Evolutionary conservation across 2,113 vertebrate genomes (phyloP).

Genomic region (Maccullochella peelii): DNA sequence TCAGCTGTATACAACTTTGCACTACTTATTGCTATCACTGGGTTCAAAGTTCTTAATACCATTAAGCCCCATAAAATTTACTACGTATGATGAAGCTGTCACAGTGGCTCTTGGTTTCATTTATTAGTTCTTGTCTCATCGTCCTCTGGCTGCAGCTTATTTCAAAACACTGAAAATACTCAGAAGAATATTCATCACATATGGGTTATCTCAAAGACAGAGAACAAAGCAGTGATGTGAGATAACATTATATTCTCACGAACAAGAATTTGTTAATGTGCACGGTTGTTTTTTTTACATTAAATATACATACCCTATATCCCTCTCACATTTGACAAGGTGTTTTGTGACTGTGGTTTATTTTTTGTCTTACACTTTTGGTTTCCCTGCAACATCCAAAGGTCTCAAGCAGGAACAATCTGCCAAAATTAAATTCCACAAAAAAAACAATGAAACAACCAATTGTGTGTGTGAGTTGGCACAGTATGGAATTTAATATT

Average conservation of each 20-base stretch:
- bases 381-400: neutral
- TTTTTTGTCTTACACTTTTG: slow-evolving; percentile 9
- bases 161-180: slow-evolving; percentile 30
- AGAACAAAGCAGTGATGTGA: slow-evolving; percentile 22
- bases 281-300: slow-evolving; percentile 1
- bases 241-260: slow-evolving; percentile 16
- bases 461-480: neutral
- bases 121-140: slow-evolving; percentile 51
- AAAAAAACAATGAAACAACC: neutral
- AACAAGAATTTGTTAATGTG: slow-evolving; percentile 25
- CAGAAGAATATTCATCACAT: slow-evolving; percentile 33
- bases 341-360: slow-evolving; percentile 10
- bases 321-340: slow-evolving; percentile 26
- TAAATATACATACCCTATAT: slow-evolving; percentile 14
- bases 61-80: slow-evolving; percentile 55
- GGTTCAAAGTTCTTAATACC: slow-evolving; percentile 61
- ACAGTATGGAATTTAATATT: no score
- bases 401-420: neutral
- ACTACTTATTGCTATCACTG: slow-evolving; percentile 30
- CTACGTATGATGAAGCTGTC: slow-evolving; percentile 51
- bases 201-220: slow-evolving; percentile 28
- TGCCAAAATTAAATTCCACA: slow-evolving; percentile 4
- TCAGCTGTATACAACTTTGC: slow-evolving; percentile 32
- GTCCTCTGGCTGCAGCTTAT: slow-evolving; percentile 25
- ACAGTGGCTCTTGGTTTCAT: slow-evolving; percentile 23